Evolutionary conservation across 2,888 invertebrate species (phyloP), one percentile per base, ranked within the genome.

Genomic region (Agonopterix arenella): DNA sequence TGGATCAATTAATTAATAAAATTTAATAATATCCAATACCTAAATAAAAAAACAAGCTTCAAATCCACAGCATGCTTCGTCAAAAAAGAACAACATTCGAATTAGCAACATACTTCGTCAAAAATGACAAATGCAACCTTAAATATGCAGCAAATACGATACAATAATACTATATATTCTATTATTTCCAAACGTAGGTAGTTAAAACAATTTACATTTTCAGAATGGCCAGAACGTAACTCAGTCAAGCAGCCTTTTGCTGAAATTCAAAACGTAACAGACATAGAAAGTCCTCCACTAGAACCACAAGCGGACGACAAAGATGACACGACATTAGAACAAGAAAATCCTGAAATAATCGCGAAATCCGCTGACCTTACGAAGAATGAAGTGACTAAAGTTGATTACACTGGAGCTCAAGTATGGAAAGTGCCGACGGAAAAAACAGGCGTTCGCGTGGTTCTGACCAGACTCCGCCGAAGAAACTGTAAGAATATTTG

Each of bases 401-500:
- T 94, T 44, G 91, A 92, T 47, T 96, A 96, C 73, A 90, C 92
- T 46, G 96, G 95, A 2, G 93, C 93, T 11, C 95, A 96, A 80
- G 77, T 96, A 11, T 94, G 95, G 94, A 91, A 94, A 68, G 92
- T 95, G 43, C 76, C 56, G 1, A 82, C 79, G 2, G 66, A 90
- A 79, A 67, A 91, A 90, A 58, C 88, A 84, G 69, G 89, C 72
- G 68, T 80, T 77, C 67, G 76, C 28, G 62, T 60, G 4, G 62
- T 81, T 28, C 66, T 89, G 43, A 67, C 64, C 28, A 70, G 82
- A 63, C 54, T 89, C 38, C 65, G 77, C 38, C 73, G 85, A 2
- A 75, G 82, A 64, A 83, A 86, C 57, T 64, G 88, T 89, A 73
- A 78, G 83, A 60, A 51, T 28, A 28, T 28, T 28, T 28, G 28